Conservation (phyloP, 2,888 invertebrate genomes). For the Cheilosia grossa region DNA sequence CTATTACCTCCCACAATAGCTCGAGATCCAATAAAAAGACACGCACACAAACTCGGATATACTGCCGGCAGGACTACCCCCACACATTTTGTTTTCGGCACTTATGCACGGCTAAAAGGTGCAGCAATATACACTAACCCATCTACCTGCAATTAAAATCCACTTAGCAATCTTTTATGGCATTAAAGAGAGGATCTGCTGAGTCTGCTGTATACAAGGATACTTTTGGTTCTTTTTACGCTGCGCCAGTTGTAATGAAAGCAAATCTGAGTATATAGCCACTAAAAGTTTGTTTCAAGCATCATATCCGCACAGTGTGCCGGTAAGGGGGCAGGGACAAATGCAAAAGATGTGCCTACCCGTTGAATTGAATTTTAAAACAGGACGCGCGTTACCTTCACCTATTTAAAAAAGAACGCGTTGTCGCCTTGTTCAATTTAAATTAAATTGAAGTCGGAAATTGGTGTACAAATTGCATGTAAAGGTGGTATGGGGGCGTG, state of each 20-base stretch:
- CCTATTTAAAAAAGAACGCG: background rate
- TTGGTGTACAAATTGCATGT: slow-evolving; percentile 48
- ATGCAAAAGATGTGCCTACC: background rate
- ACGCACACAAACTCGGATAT: slow-evolving; percentile 8
- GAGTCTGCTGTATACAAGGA: slow-evolving; percentile 52
- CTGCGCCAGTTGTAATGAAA: slow-evolving; percentile 42
- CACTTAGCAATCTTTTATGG: slow-evolving; percentile 58
- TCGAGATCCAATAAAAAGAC: slow-evolving; percentile 32
- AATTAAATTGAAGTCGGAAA: slow-evolving; percentile 63
- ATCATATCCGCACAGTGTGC: background rate
- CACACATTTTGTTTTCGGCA: slow-evolving; percentile 11
- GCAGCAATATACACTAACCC: slow-evolving; percentile 2
- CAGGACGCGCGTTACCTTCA: slow-evolving; percentile 9
- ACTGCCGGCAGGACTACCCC: background rate
- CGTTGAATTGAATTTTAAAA: slow-evolving; percentile 52
- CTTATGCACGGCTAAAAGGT: slow-evolving; percentile 61
- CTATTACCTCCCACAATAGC: slow-evolving; percentile 55
- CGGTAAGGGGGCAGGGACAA: background rate
- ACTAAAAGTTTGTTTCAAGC: slow-evolving; percentile 27
- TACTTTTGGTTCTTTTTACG: slow-evolving; percentile 21
- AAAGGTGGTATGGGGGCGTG: slow-evolving; percentile 22
- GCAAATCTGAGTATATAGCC: background rate
- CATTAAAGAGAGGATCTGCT: slow-evolving; percentile 20
- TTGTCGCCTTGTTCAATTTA: slow-evolving; percentile 54
- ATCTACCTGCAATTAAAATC: slow-evolving; percentile 68